These are phyloP conservation scores for Serinus canaria DNA, from an alignment of 2,113 vertebrate genomes.

Conservation along the genomic window DNA sequence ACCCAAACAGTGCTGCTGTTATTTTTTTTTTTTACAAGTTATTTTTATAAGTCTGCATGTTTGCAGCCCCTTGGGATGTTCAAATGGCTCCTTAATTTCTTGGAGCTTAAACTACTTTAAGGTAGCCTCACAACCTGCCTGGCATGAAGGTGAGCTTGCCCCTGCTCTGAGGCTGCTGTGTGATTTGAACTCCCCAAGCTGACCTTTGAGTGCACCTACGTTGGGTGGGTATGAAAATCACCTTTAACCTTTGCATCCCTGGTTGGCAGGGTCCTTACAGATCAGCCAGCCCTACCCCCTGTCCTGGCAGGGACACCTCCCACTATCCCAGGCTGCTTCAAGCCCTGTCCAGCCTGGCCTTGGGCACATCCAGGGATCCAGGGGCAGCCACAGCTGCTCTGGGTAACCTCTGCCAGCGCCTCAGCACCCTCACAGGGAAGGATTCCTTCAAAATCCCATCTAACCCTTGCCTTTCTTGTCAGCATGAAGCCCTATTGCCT, in stretches of 20 bases:
- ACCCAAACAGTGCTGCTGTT: background rate
- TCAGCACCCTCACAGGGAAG: background rate
- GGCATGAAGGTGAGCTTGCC: background rate
- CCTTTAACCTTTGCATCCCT: background rate
- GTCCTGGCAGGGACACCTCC: background rate
- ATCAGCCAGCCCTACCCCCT: no score
- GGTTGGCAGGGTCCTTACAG: background rate
- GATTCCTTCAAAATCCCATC: background rate
- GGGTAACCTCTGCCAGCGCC: background rate
- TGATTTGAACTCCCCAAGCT: background rate
- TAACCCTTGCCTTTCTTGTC: background rate
- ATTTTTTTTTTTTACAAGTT: background rate
- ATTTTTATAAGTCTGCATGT: background rate
- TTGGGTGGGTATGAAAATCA: background rate
- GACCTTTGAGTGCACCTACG: background rate
- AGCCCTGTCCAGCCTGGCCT: fast-evolving
- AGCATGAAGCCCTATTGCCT: background rate
- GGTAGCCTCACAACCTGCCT: background rate
- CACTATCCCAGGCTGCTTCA: background rate
- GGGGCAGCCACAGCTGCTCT: background rate
- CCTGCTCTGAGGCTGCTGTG: background rate
- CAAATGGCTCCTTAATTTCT: background rate
- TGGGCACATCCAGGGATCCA: background rate
- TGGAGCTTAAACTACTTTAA: background rate
- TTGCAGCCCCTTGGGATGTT: background rate